Base-by-base conservation (phyloP, 2,888 invertebrate species). In the Gortyna flavago region DNA sequence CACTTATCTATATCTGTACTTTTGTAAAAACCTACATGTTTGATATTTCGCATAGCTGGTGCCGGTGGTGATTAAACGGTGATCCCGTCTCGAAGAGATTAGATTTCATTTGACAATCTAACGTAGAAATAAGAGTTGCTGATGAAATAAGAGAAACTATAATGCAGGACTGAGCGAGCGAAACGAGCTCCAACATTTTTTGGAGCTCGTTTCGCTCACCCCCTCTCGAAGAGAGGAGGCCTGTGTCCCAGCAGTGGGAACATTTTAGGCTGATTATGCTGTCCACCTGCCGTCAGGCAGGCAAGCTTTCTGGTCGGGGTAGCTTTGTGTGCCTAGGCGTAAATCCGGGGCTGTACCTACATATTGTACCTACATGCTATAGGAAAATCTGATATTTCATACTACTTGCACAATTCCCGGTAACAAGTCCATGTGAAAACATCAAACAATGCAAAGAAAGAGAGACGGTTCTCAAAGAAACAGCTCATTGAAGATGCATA, bases 401-500 rank as follows among this genome's bases (percentile, higher is more conserved):
- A 78, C 61, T 51, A 75, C 88, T 91, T 90, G 85, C 88, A 89
- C 90, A 91, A 91, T 90, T 90, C 89, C 81, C 75, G 88, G 91
- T 87, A 92, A 91, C 83, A 81, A 87, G 82, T 91, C 86, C 94
- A 94, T 96, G 96, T 94, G 96, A 96, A 95, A 92, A 93, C 86
- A 91, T 81, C 88, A 81, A 94, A 94, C 94, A 95, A 95, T 93
- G 89, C 90, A 88, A 90, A 92, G 90, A 91, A 91, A 93, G 93
- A 93, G 88, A 92, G 89, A 90, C 87, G 90, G 88, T 91, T 92
- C 92, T 95, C 92, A 94, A 94, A 94, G 93, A 94, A 95, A 91
- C 92, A 90, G 89, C 93, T 95, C 96, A 96, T 95, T 96, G 95
- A 96, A 94, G 94, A 92, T 90, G 90, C 89, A 88, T 87, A 90